Evolutionary conservation across 2,888 invertebrate genomes (phyloP).

Genomic region (Amphiduros pacificus): DNA sequence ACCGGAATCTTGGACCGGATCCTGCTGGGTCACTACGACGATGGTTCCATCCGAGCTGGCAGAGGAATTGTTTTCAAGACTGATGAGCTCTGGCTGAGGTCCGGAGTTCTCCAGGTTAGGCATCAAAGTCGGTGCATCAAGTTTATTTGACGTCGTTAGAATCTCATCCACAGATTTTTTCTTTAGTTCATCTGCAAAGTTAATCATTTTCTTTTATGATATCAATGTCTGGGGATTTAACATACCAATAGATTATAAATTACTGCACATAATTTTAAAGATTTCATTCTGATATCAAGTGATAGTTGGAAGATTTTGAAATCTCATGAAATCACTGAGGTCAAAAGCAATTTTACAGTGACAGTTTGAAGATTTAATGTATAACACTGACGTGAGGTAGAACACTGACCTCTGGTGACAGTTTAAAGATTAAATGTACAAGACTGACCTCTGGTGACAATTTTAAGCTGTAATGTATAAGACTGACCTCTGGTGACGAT

Average conservation of each 20-base stretch:
- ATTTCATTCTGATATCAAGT: no score
- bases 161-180: slow-evolving; percentile 45
- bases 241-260: no score
- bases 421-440: background rate
- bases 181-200: slow-evolving; percentile 6
- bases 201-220: no score
- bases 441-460: background rate
- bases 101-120: slow-evolving; percentile 23
- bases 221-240: no score
- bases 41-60: no score
- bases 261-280: no score
- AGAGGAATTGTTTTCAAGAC: background rate
- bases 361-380: background rate
- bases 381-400: background rate
- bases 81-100: no score
- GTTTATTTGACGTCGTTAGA: slow-evolving; percentile 35
- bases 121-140: slow-evolving; percentile 35
- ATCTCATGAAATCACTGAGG: background rate
- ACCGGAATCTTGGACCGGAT: no score
- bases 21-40: no score
- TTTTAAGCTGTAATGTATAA: background rate
- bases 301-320: background rate
- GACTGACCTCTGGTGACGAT: slow-evolving; percentile 22
- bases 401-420: background rate
- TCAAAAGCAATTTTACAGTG: background rate